Conservation (phyloP, 2,113 vertebrate genomes). For the Dromaius novaehollandiae region DNA sequence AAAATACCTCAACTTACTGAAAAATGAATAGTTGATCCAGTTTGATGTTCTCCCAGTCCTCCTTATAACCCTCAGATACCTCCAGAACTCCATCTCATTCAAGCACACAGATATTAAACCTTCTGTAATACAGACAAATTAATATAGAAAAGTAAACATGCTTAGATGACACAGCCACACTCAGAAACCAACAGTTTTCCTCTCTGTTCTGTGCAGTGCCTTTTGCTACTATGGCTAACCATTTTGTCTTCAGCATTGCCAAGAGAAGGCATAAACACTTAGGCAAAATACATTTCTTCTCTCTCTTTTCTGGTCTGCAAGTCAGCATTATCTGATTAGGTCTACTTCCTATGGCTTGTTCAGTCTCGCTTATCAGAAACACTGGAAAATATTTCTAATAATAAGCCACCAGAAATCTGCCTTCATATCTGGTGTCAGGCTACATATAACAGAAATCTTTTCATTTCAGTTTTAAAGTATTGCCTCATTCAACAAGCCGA, state of each 20-base stretch:
- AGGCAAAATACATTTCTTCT: conserved; percentile 45
- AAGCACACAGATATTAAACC: not conserved
- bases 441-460: conserved; percentile 72
- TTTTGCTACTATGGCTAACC: not conserved
- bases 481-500: conserved; percentile 69
- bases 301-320: conserved; percentile 59
- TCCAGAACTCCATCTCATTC: not conserved
- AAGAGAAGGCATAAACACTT: conserved; percentile 6
- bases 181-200: not conserved
- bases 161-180: not conserved
- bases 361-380: conserved; percentile 59
- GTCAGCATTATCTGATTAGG: conserved; percentile 60
- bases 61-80: not conserved
- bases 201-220: not conserved
- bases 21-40: not conserved
- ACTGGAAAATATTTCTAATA: conserved; percentile 72
- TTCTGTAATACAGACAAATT: accelerated
- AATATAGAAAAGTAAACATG: not conserved
- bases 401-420: conserved; percentile 65
- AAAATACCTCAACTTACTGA: not conserved
- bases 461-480: conserved; percentile 76
- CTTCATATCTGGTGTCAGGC: conserved; percentile 61
- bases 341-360: conserved; percentile 51
- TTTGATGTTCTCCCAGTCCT: not conserved
- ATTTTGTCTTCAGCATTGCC: conserved; percentile 7